A percentile compares a stretch with the other conserved stretches of the same genome.
Evolutionary conservation across 2,888 invertebrate genomes (phyloP).

Genomic region (Candidula unifasciata): DNA sequence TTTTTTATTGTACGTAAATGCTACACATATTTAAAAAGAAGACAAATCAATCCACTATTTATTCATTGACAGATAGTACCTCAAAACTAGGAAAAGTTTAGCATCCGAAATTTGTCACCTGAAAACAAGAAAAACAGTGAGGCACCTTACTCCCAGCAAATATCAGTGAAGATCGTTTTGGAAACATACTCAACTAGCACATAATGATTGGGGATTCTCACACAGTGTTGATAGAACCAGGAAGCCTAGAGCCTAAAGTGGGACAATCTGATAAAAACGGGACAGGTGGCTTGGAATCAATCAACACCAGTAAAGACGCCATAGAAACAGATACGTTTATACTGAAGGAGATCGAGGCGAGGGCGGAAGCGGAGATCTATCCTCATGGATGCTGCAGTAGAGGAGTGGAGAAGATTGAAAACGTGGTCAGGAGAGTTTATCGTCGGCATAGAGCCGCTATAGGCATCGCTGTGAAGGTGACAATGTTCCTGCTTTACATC

Average conservation of each 20-base stretch:
- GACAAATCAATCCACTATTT: too few species aligned
- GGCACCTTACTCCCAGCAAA: too few species aligned
- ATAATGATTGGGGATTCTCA: background rate
- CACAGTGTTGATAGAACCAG: background rate
- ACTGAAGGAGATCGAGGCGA: constrained; percentile 1
- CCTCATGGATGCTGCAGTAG: constrained; percentile 32
- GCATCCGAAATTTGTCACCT: too few species aligned
- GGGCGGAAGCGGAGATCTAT: background rate
- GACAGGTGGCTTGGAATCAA: too few species aligned
- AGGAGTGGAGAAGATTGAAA: constrained; percentile 13
- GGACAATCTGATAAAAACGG: background rate
- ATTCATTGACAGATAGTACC: too few species aligned
- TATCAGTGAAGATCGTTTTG: too few species aligned
- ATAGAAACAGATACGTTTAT: constrained; percentile 8
- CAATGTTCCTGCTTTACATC: background rate
- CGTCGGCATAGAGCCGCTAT: background rate
- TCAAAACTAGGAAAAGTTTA: too few species aligned
- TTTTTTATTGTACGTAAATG: too few species aligned
- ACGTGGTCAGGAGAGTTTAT: background rate
- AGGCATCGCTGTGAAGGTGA: background rate
- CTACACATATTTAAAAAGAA: too few species aligned
- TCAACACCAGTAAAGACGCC: background rate
- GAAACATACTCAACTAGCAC: too few species aligned
- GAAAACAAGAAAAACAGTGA: too few species aligned
- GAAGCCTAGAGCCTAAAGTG: background rate